Percentiles rank a stretch among this genome's conserved stretches.
Conservation (phyloP, 2,113 vertebrate genomes). For the Ramphastos sulfuratus region DNA sequence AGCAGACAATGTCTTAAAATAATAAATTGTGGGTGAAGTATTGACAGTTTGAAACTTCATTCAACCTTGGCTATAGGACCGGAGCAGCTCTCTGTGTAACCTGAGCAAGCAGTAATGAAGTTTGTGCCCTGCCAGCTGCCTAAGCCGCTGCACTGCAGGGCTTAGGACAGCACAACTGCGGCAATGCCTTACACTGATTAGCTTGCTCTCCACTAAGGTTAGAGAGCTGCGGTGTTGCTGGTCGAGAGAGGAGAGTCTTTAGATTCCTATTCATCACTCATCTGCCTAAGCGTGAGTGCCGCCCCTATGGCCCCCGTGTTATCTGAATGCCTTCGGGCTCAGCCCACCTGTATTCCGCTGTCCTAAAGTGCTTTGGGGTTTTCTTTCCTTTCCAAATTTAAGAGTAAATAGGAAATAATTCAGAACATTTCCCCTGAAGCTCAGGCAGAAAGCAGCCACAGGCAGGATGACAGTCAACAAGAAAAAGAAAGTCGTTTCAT, state of each 20-base stretch:
- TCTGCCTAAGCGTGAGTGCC: background rate
- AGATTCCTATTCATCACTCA: background rate
- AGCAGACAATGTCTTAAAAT: background rate
- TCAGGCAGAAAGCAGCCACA: slow-evolving; percentile 21
- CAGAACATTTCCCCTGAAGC: slow-evolving; percentile 15
- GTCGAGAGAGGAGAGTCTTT: background rate
- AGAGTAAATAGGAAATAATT: slow-evolving; percentile 35
- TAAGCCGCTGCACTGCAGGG: background rate
- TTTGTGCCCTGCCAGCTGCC: background rate
- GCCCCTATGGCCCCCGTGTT: background rate
- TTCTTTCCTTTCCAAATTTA: slow-evolving; percentile 4
- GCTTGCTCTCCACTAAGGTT: background rate
- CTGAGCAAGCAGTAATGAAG: too few species aligned
- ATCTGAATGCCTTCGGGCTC: slow-evolving; percentile 2
- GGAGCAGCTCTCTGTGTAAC: background rate
- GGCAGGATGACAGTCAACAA: background rate
- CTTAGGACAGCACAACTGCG: background rate
- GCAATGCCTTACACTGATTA: background rate
- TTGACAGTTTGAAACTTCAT: background rate
- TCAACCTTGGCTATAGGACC: background rate
- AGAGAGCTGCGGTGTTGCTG: background rate
- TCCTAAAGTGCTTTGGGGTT: background rate
- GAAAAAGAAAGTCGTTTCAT: background rate
- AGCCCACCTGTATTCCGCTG: background rate
- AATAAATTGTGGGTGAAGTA: background rate